Base-by-base conservation (phyloP, 53 echinoderm and acorn worm species). In the Astropecten irregularis region DNA sequence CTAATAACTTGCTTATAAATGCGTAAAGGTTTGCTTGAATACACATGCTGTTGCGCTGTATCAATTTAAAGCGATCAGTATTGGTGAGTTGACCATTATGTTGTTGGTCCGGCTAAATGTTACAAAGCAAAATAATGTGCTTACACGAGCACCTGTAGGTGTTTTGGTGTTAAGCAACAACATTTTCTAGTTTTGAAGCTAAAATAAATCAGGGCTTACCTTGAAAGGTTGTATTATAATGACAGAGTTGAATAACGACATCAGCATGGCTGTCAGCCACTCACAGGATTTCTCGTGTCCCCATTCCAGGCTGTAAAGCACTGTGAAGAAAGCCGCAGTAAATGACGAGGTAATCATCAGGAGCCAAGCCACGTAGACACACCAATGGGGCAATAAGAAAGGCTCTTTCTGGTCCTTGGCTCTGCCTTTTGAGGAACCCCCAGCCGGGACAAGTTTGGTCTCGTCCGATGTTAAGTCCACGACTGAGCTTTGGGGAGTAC, bases 231-330 rank as follows among this genome's bases (percentile, higher is more conserved):
- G 92, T 34, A 89, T 89, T 8, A 92, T 16, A 2, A 92, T 59
- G 40, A 90, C 92, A 22, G 92, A 92, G 68, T 86, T 89, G 71
- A 89, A 83, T 69, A 92, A 82, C 3, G 92, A 92, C 16, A 83
- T 40, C 68, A 92, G n/a, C 83, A 92, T 92, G 40, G 92, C 73
- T 4, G 48, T 49, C 34, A 92, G 63, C 92, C 92, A 92, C 63
- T 90, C 89, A 19, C 40, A 29, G 3, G 92, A 76, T 34, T 89
- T 89, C 82, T 92, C 79, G 28, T 42, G 32, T 0, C 92, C 92
- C 92, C 92, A 92, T 42, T 92, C 56, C 47, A 89, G 44, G 64
- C 92, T 86, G 77, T 92, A 92, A 2, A 92, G 63, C 5, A 89
- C 83, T 9, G 63, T 69, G 70, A 92, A 92, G 86, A 92, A 92